These are phyloP conservation scores for Tympanuchus pallidicinctus DNA, from an alignment of 2,113 vertebrate genomes.

Conservation along the genomic window DNA sequence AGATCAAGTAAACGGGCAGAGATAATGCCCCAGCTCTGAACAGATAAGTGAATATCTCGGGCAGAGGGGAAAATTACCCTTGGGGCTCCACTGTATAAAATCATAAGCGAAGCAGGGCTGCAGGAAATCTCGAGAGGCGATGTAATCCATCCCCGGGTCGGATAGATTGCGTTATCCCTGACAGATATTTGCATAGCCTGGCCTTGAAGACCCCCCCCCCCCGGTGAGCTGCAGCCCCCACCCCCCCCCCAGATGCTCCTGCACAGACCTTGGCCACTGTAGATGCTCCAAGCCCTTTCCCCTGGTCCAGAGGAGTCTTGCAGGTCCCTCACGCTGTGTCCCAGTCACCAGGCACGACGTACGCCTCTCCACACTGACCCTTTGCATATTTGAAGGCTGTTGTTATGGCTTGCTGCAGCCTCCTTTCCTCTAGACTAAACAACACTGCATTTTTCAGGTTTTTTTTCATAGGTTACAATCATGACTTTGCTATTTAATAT, in stretches of 20 bases:
- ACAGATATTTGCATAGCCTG: constrained; percentile 40
- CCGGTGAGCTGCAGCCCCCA: not conserved
- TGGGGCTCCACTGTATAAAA: fast-evolving
- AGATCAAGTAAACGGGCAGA: not conserved
- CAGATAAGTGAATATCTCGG: not conserved
- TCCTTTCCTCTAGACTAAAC: constrained; percentile 57
- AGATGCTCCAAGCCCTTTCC: not conserved
- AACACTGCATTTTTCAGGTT: not conserved
- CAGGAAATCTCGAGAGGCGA: not conserved
- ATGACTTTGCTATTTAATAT: constrained; percentile 36
- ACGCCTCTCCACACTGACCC: not conserved
- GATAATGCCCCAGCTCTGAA: not conserved
- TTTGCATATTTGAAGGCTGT: constrained; percentile 12
- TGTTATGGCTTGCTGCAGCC: constrained; percentile 23
- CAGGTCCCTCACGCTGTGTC: not conserved
- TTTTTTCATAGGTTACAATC: not conserved
- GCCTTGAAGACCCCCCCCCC: not conserved
- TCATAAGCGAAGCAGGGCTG: not conserved
- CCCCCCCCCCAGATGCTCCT: not conserved
- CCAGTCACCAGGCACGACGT: not conserved
- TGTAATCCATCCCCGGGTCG: not conserved
- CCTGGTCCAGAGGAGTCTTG: not conserved
- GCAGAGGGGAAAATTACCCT: not conserved
- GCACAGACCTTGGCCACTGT: not conserved
- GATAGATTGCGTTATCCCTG: not conserved